A percentile compares a stretch with the other conserved stretches of the same genome.
These are phyloP conservation scores for Trachops cirrhosus DNA, from an alignment of 2,797 vertebrate species.

Conservation along the genomic window DNA sequence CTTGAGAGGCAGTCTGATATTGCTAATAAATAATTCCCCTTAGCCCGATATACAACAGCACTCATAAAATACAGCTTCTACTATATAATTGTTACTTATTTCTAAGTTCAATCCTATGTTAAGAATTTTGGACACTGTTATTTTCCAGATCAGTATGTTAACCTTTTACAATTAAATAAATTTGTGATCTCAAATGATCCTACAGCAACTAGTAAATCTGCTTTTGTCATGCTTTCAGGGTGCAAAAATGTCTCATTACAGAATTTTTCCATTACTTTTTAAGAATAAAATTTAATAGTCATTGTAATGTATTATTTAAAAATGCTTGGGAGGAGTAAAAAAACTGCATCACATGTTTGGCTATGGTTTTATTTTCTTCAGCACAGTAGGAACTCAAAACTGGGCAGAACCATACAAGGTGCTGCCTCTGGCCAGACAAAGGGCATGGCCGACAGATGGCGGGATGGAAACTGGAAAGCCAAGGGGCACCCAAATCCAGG, in stretches of 20 bases:
- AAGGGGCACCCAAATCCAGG: neutral
- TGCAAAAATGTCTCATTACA: neutral
- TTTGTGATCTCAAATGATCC: neutral
- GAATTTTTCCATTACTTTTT: neutral
- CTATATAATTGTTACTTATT: neutral
- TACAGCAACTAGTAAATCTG: neutral
- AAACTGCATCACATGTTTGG: neutral
- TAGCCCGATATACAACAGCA: neutral
- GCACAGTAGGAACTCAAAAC: neutral
- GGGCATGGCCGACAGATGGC: neutral
- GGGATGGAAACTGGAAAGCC: neutral
- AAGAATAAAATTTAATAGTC: neutral
- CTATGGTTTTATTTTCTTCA: neutral
- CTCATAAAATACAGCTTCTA: neutral
- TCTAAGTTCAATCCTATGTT: neutral
- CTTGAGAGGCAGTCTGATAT: neutral
- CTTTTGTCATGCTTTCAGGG: neutral
- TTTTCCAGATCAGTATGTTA: slow-evolving; percentile 16
- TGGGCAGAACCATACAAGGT: neutral
- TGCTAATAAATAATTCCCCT: neutral
- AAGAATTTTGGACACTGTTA: neutral
- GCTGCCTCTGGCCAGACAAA: neutral
- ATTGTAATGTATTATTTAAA: neutral
- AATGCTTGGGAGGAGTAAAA: neutral
- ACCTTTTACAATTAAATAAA: neutral